phyloP scores from a whole-genome alignment of 2,797 vertebrate genomes.

The Atherinosoma microstoma region DNA sequence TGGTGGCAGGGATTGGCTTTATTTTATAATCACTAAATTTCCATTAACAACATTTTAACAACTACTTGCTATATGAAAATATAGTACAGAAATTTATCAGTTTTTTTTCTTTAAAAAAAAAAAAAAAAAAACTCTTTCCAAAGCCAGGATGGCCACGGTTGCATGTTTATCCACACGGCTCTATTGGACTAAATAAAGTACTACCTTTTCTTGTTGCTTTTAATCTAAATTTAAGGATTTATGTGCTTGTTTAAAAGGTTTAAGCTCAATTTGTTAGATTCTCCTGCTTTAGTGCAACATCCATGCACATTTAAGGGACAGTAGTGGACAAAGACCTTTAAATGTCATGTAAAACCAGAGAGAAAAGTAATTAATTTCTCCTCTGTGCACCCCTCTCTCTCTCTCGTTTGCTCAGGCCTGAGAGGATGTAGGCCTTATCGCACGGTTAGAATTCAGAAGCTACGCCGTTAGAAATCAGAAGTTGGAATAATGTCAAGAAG shows the following conservation, averaged over 20 bases:
- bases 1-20: too few relatives aligned
- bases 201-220: not conserved
- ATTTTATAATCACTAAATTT: too few relatives aligned
- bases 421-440: too few relatives aligned
- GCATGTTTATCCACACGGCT: too few relatives aligned
- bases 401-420: too few relatives aligned
- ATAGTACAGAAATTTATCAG: not conserved
- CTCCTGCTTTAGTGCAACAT: not conserved
- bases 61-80: not conserved
- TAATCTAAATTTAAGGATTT: not conserved
- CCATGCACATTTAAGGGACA: not conserved
- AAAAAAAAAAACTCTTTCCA: too few relatives aligned
- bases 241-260: not conserved
- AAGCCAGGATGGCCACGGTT: not conserved
- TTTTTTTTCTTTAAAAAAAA: too few relatives aligned
- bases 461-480: too few relatives aligned
- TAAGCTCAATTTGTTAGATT: not conserved
- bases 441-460: not conserved
- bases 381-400: not conserved
- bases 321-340: too few relatives aligned
- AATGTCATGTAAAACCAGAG: too few relatives aligned
- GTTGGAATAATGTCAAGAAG: not conserved
- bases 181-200: too few relatives aligned
- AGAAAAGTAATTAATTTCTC: not conserved
- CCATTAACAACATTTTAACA: not conserved